Base-by-base conservation (phyloP, 2,113 vertebrate genomes). In the Puffinus mauretanicus region DNA sequence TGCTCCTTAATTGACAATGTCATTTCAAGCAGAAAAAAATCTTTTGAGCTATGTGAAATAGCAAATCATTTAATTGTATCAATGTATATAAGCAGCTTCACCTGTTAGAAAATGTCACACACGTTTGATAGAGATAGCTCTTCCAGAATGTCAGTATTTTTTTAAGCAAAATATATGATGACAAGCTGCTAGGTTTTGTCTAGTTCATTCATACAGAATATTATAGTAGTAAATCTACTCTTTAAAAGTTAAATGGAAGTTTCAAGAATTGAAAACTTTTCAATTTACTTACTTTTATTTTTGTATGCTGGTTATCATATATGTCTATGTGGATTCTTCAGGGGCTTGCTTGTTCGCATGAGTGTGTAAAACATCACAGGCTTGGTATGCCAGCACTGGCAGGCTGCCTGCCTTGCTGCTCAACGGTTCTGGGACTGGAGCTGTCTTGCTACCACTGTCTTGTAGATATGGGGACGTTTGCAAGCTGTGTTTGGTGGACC, bases 341-440 rank as follows among this genome's bases (percentile, higher is more conserved):
- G 82, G 34, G 11, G 7, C 30, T 32, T 36, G 55, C 14, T 10
- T 49, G 26, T 40, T 40, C 32, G 13, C 10, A 1, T 10, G 22
- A 17, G 46, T 3, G 21, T 18, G n/a, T 61, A 26, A 25, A 34
- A 11, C 25, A 9, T 6, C 3, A 3, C 20, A 24, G 64, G 3
- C 6, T 11, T 3, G 21, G 17, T 22, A 7, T 0, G 2, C 13
- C 5, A 6, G 44, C 6, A 0, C 77, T 55, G 69, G 47, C 61
- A 42, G 46, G 40, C 42, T 47, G 34, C 77, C 49, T 18, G 26
- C 62, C 61, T 34, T 5, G 25, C 62, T 55, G 34, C 44, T 13
- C 0, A 14, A 2, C 3, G 0, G 4, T 24, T 13, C 46, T 61
- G 52, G 29, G 38, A 9, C 15, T 6, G 40, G 30, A 47, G 34